Evolutionary conservation across 2,797 vertebrate genomes (phyloP).

Genomic region (Gorsachius magnificus): DNA sequence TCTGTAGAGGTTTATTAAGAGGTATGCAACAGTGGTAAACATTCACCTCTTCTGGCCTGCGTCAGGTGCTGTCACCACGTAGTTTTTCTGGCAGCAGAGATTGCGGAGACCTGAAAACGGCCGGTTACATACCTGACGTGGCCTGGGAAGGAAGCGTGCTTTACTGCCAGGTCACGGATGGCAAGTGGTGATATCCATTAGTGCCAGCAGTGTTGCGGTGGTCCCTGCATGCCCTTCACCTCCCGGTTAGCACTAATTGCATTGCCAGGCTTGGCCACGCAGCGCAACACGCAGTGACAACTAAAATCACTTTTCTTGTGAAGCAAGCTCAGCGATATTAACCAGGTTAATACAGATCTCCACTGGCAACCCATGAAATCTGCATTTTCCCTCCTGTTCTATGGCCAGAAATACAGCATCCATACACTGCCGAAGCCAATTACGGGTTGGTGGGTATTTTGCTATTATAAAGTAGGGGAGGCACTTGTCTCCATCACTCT

Average conservation of each 20-base stretch:
- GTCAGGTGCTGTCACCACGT: accelerated
- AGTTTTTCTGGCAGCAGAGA: background rate
- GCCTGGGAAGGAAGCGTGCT: background rate
- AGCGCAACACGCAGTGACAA: accelerated
- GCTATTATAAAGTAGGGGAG: background rate
- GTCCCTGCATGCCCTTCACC: background rate
- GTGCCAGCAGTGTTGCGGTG: accelerated
- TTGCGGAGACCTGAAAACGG: background rate
- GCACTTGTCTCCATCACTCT: background rate
- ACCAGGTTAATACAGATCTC: background rate
- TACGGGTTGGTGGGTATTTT: background rate
- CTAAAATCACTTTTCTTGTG: background rate
- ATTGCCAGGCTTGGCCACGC: background rate
- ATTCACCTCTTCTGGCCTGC: background rate
- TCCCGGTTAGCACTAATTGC: background rate
- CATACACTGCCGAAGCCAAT: accelerated
- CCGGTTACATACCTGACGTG: background rate
- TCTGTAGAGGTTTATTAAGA: background rate
- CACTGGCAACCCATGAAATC: background rate
- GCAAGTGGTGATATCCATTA: background rate
- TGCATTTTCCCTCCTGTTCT: background rate
- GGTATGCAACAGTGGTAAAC: background rate
- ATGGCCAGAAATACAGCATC: background rate
- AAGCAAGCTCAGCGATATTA: background rate
- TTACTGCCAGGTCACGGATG: background rate